Percentiles rank a stretch among this genome's conserved stretches.
Evolutionary conservation across 1,140 invertebrate genomes (phyloP).

Genomic region (Aphis craccivora): DNA sequence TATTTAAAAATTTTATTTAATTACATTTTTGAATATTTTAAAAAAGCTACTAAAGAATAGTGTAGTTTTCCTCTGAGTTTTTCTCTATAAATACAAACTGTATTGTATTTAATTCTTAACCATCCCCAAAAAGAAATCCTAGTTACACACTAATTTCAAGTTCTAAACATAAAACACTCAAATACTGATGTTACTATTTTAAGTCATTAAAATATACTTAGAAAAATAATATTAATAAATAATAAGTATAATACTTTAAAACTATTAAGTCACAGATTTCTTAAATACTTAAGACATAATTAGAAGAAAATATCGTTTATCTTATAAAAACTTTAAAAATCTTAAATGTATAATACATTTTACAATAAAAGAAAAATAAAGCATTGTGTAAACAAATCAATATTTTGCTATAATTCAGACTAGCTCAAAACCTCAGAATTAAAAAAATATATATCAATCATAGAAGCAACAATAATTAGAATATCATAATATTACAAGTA

Average conservation of each 20-base stretch:
- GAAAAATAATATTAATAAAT: neutral
- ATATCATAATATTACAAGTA: neutral
- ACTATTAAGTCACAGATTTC: too few relatives aligned
- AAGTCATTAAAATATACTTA: neutral
- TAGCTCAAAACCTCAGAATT: too few relatives aligned
- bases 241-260: neutral
- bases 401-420: neutral
- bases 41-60: neutral
- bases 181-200: neutral
- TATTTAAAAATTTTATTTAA: too few relatives aligned
- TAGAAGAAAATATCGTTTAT: neutral
- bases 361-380: neutral
- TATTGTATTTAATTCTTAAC: neutral
- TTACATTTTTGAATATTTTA: neutral
- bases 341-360: neutral
- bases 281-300: neutral
- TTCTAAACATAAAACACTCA: neutral
- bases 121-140: neutral
- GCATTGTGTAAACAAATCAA: neutral
- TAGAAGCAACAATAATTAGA: neutral
- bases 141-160: neutral
- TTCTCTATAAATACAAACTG: neutral
- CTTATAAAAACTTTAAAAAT: neutral
- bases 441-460: too few relatives aligned
- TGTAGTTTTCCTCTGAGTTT: neutral